Evolutionary conservation across 2,888 invertebrate species (phyloP).

Genomic region (Drosophila mercatorum): DNA sequence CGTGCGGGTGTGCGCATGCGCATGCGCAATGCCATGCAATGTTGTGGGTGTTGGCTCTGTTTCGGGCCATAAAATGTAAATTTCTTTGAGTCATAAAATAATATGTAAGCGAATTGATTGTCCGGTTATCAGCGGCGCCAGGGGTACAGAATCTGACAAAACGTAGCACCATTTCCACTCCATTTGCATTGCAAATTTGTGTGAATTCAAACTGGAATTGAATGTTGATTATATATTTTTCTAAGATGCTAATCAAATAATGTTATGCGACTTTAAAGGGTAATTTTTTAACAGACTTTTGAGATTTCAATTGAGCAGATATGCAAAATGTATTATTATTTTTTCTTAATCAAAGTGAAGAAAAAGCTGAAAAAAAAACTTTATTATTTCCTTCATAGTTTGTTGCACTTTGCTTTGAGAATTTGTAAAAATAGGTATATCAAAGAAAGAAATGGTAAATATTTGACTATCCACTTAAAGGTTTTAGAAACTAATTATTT

Average conservation of each 20-base stretch:
- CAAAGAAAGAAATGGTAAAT: too few species aligned
- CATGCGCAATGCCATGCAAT: conserved; percentile 21
- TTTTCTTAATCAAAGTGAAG: too few species aligned
- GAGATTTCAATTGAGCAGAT: not conserved
- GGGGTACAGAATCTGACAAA: not conserved
- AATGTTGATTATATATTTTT: conserved; percentile 5
- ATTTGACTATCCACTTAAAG: too few species aligned
- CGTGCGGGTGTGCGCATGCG: conserved; percentile 4
- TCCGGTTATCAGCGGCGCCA: conserved; percentile 29
- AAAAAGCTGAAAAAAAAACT: too few species aligned
- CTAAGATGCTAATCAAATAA: conserved; percentile 12
- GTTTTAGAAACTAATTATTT: too few species aligned
- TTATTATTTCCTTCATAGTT: not conserved
- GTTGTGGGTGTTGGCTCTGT: conserved; percentile 64
- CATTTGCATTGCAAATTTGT: conserved; percentile 44
- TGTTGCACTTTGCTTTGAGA: not conserved
- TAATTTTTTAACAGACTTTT: not conserved
- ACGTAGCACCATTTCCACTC: conserved; percentile 5
- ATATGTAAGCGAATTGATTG: conserved; percentile 39
- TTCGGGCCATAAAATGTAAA: conserved; percentile 57
- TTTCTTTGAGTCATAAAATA: conserved; percentile 68
- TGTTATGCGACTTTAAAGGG: not conserved
- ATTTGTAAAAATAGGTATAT: too few species aligned
- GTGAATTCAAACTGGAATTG: not conserved
- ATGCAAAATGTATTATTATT: not conserved